Conservation (phyloP, 2,113 vertebrate species). For the Todiramphus saurophagus region DNA sequence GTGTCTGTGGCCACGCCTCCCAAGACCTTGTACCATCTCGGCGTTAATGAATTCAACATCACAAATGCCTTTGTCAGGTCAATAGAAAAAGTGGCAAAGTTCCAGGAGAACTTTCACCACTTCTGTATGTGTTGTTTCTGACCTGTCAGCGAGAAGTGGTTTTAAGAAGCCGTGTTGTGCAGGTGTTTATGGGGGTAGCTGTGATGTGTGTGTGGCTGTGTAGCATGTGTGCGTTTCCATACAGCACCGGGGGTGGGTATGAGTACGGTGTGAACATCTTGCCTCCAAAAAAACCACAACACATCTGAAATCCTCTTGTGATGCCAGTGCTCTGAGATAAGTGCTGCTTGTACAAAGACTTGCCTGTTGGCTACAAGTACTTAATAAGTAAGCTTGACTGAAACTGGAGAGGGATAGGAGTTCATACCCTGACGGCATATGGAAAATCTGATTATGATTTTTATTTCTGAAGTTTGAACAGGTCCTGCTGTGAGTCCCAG, state of each 20-base stretch:
- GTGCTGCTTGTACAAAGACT: constrained; percentile 6
- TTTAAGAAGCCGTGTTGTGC: background rate
- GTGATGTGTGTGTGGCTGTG: background rate
- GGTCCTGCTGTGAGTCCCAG: background rate
- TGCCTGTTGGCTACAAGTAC: background rate
- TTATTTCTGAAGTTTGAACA: background rate
- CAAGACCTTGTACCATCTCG: background rate
- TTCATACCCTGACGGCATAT: background rate
- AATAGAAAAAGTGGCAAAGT: background rate
- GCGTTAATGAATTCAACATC: background rate
- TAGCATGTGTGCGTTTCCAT: fast-evolving
- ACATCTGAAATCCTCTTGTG: background rate
- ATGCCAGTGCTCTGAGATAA: background rate
- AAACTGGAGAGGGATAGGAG: background rate
- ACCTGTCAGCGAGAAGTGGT: background rate
- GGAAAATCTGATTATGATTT: background rate
- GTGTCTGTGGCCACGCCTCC: background rate
- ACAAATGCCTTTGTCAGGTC: background rate
- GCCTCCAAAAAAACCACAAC: background rate
- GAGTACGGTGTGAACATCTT: background rate
- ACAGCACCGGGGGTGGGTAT: background rate
- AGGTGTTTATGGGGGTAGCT: background rate
- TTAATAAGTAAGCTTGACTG: constrained; percentile 11
- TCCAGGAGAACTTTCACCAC: background rate
- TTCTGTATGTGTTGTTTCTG: background rate